Conservation (phyloP, 2,797 vertebrate species). For the Takifugu ocellatus region DNA sequence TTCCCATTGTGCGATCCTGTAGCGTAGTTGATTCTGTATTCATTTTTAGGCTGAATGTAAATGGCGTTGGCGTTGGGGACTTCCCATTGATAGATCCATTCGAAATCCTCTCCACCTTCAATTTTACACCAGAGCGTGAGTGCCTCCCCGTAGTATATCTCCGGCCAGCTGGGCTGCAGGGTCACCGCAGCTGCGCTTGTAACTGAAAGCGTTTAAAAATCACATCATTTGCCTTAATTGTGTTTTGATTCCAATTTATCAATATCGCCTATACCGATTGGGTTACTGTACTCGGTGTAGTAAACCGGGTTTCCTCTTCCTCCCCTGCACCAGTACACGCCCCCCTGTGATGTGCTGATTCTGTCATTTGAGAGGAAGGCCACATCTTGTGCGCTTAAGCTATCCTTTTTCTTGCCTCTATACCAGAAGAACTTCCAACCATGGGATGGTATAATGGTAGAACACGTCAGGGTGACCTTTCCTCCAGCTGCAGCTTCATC, state of each 20-base stretch:
- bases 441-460: neutral
- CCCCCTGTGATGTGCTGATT: constrained; percentile 10
- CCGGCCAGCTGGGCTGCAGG: constrained; percentile 15
- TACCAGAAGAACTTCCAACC: constrained; percentile 24
- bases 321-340: constrained; percentile 31
- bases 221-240: neutral
- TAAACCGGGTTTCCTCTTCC: constrained; percentile 17
- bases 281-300: constrained; percentile 15
- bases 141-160: constrained; percentile 8
- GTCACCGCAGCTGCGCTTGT: constrained; percentile 12
- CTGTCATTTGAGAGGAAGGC: fast-evolving
- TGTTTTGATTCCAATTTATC: neutral
- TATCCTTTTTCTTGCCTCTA: constrained; percentile 9
- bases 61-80: neutral
- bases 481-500: neutral
- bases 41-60: neutral
- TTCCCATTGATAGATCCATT: constrained; percentile 43
- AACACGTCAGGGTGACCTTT: constrained; percentile 27
- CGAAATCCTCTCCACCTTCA: constrained; percentile 1
- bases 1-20: fast-evolving
- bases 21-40: neutral
- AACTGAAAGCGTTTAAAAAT: neutral
- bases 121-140: constrained; percentile 40
- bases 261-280: neutral
- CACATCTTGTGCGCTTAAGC: neutral